phyloP scores from a whole-genome alignment of 2,888 invertebrate species.

The Agrochola litura region DNA sequence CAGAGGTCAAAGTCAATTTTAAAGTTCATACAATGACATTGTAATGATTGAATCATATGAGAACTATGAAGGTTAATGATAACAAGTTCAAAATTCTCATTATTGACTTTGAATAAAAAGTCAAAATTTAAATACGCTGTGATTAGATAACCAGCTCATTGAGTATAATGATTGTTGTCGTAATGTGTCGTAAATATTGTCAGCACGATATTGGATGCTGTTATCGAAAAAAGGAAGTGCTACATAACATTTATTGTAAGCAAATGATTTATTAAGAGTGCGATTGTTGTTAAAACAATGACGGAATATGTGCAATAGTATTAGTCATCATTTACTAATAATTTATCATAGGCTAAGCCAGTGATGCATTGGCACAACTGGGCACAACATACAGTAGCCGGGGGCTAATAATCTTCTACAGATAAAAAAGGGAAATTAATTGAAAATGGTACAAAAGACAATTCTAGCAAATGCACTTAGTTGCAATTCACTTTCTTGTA shows the following conservation, averaged over 20 bases:
- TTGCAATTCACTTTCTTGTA: conserved; percentile 9
- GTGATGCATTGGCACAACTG: background rate
- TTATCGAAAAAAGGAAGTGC: conserved; percentile 48
- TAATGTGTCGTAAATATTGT: conserved; percentile 12
- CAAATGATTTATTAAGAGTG: conserved; percentile 21
- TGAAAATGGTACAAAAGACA: conserved; percentile 4
- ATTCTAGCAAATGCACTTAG: conserved; percentile 19
- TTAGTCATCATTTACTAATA: conserved; percentile 18
- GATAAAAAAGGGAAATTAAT: background rate
- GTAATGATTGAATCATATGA: conserved; percentile 1
- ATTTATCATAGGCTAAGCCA: conserved; percentile 23
- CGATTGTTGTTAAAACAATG: conserved; percentile 24
- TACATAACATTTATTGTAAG: conserved; percentile 12
- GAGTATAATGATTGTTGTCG: background rate
- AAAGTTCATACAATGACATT: background rate
- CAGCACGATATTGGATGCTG: background rate
- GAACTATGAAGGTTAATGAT: background rate
- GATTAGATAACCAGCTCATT: conserved; percentile 5
- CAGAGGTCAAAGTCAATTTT: background rate
- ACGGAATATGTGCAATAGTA: conserved; percentile 8
- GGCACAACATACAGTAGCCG: background rate
- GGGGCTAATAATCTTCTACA: background rate
- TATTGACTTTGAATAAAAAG: background rate
- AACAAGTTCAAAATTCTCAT: background rate
- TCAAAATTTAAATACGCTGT: background rate